Conservation (phyloP, 2,888 invertebrate species). For the Linnaemya vulpina region DNA sequence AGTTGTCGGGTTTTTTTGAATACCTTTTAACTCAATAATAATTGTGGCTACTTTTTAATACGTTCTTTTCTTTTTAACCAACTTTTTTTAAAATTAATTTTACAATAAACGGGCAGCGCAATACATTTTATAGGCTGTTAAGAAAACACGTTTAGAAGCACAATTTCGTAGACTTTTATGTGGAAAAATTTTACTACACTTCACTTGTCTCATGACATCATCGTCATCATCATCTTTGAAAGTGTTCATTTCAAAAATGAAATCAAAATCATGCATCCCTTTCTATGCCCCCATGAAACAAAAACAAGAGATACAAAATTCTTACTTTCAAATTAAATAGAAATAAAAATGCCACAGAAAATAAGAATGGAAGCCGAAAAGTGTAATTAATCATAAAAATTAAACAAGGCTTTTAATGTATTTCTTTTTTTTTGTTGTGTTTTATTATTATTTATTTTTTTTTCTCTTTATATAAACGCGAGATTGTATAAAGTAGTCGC, state of each 20-base stretch:
- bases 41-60: background rate
- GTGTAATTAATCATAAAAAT: conserved; percentile 62
- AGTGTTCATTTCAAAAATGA: conserved; percentile 32
- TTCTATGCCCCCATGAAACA: background rate
- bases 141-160: conserved; percentile 37
- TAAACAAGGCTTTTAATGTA: conserved; percentile 45
- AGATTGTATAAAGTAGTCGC: conserved; percentile 32
- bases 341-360: conserved; percentile 25
- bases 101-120: conserved; percentile 5
- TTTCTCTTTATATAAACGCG: conserved; percentile 17
- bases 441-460: background rate
- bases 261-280: conserved; percentile 24
- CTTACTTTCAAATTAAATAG: conserved; percentile 19
- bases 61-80: background rate
- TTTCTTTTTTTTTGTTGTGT: background rate
- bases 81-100: background rate
- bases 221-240: conserved; percentile 34
- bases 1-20: background rate
- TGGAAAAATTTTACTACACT: conserved; percentile 20
- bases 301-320: conserved; percentile 11
- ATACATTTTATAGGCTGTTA: conserved; percentile 34
- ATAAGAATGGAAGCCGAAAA: conserved; percentile 4
- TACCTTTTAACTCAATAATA: background rate
- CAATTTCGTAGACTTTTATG: conserved; percentile 1
- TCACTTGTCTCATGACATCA: conserved; percentile 48